Evolutionary conservation across 2,797 vertebrate genomes (phyloP).

Genomic region (Rhinogobio ventralis): DNA sequence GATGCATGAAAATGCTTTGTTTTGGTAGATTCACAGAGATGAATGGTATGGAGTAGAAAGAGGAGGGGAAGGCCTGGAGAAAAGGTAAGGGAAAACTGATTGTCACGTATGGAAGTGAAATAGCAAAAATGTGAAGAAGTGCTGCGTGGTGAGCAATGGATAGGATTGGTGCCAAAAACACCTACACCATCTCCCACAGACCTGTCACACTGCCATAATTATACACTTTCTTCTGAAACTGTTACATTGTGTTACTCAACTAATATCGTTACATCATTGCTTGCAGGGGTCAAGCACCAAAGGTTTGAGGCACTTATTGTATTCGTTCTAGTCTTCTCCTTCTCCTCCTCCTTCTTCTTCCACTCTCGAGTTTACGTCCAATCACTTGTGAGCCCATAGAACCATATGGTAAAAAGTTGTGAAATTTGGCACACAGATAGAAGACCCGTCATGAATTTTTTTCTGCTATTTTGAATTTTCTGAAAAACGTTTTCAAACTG

Average conservation of each 20-base stretch:
- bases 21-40: slow-evolving; percentile 37
- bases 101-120: slow-evolving; percentile 8
- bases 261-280: not conserved
- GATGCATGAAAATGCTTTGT: slow-evolving; percentile 33
- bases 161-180: slow-evolving; percentile 3
- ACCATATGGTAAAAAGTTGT: not conserved
- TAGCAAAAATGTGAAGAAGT: slow-evolving; percentile 45
- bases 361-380: not conserved
- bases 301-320: not conserved
- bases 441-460: not conserved
- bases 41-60: not conserved
- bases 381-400: not conserved
- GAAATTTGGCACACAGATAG: not conserved
- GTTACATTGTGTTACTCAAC: not conserved
- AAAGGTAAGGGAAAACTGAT: slow-evolving; percentile 36
- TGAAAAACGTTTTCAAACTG: not conserved
- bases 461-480: not conserved
- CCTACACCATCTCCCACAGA: slow-evolving; percentile 16
- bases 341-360: not conserved
- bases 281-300: not conserved
- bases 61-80: slow-evolving; percentile 28
- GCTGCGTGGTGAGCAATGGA: not conserved
- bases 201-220: slow-evolving; percentile 5
- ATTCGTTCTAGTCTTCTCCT: not conserved
- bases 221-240: not conserved